These are phyloP conservation scores for Tyrophagus putrescentiae DNA, from an alignment of 1,140 invertebrate species.

Conservation along the genomic window DNA sequence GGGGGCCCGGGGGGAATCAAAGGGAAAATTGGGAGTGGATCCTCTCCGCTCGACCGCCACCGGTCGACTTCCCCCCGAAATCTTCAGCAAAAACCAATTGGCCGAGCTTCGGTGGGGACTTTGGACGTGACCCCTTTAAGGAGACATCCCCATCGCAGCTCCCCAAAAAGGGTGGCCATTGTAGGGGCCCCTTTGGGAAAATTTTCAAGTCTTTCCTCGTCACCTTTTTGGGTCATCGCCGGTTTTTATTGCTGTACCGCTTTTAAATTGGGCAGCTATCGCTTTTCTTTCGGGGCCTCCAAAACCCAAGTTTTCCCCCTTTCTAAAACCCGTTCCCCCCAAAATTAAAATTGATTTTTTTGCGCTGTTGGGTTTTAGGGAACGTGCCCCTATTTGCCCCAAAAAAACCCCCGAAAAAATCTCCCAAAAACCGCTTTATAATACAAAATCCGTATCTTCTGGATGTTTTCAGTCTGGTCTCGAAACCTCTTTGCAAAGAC, in stretches of 20 bases:
- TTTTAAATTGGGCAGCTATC: too few relatives aligned
- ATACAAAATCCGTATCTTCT: not conserved
- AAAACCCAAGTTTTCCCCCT: too few relatives aligned
- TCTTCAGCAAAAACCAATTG: not conserved
- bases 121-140: not conserved
- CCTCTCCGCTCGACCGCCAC: not conserved
- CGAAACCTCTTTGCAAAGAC: not conserved
- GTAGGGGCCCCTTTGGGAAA: not conserved
- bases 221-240: not conserved
- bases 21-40: not conserved
- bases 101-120: not conserved
- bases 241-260: not conserved
- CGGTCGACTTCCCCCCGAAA: not conserved
- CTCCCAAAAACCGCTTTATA: too few relatives aligned
- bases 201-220: not conserved
- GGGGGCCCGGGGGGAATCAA: not conserved
- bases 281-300: too few relatives aligned
- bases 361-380: not conserved
- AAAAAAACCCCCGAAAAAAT: not conserved
- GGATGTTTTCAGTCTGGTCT: not conserved
- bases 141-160: not conserved
- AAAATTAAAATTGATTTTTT: not conserved
- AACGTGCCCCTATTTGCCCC: not conserved
- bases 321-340: too few relatives aligned
- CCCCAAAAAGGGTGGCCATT: not conserved